Percentiles rank a stretch among this genome's conserved stretches.
These are phyloP conservation scores for Synodontis membranacea DNA, from an alignment of 2,113 vertebrate species.

Conservation along the genomic window DNA sequence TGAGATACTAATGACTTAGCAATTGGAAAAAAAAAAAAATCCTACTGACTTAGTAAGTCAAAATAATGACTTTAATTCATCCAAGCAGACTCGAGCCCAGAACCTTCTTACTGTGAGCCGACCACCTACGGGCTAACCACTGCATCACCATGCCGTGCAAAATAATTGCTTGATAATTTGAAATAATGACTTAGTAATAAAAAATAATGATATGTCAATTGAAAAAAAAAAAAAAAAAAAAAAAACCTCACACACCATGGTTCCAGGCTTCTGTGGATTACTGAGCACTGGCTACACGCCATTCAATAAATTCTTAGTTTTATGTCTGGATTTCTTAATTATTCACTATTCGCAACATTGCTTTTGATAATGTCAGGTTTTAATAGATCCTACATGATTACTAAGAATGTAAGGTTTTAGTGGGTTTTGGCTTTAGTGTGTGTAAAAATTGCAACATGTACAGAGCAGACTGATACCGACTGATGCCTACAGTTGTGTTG, in stretches of 20 bases:
- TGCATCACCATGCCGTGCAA: no score
- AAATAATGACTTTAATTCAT: no score
- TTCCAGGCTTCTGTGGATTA: not conserved
- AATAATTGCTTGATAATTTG: not conserved
- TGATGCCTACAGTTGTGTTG: no score
- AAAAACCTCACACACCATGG: no score
- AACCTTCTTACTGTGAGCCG: no score
- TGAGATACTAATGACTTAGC: not conserved
- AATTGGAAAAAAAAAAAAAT: no score
- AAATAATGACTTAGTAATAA: not conserved
- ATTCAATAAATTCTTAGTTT: not conserved
- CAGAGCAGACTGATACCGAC: not conserved
- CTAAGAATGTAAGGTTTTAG: not conserved
- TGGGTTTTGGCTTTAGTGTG: not conserved
- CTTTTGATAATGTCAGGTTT: not conserved
- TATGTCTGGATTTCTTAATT: not conserved
- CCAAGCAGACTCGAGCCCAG: no score
- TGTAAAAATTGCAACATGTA: not conserved
- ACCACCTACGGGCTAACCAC: no score
- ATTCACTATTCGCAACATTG: not conserved
- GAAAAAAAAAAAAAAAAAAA: not conserved
- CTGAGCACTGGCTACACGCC: not conserved
- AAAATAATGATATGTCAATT: not conserved
- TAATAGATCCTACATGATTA: not conserved
- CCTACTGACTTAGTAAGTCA: no score